Conservation (phyloP, 2,797 vertebrate genomes). For the Acanthiza pusilla region DNA sequence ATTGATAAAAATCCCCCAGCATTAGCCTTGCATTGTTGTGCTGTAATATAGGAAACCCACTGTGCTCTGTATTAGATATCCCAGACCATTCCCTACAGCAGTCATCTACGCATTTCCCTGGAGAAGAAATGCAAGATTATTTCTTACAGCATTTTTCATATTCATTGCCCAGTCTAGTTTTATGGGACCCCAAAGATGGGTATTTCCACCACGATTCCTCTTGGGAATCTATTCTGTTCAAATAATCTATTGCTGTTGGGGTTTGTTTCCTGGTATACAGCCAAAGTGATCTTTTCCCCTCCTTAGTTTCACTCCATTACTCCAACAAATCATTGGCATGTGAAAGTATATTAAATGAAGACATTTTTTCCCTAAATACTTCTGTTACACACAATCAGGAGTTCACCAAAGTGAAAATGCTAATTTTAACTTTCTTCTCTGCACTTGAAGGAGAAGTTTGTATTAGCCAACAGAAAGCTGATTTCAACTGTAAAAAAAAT, state of each 20-base stretch:
- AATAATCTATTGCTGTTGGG: background rate
- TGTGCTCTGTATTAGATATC: background rate
- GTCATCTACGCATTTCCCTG: background rate
- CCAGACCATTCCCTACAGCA: background rate
- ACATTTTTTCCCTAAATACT: background rate
- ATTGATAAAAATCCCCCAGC: slow-evolving; percentile 1
- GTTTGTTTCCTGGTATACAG: background rate
- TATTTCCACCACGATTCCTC: background rate
- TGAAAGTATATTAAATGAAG: background rate
- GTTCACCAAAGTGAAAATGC: background rate
- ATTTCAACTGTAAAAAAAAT: background rate
- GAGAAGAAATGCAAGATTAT: slow-evolving; percentile 25
- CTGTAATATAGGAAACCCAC: background rate
- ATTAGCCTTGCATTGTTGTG: background rate
- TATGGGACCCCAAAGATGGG: background rate
- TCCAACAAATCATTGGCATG: background rate
- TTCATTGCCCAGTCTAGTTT: slow-evolving; percentile 30
- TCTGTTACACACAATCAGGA: background rate
- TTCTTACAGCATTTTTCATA: slow-evolving; percentile 3
- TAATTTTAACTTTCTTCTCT: background rate
- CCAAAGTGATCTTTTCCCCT: background rate
- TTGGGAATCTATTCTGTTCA: background rate
- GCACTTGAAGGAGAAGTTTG: background rate
- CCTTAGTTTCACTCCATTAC: slow-evolving; percentile 18
- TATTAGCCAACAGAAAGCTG: background rate